Base-by-base conservation (phyloP, 2,797 vertebrate species). In the Manis javanica region DNA sequence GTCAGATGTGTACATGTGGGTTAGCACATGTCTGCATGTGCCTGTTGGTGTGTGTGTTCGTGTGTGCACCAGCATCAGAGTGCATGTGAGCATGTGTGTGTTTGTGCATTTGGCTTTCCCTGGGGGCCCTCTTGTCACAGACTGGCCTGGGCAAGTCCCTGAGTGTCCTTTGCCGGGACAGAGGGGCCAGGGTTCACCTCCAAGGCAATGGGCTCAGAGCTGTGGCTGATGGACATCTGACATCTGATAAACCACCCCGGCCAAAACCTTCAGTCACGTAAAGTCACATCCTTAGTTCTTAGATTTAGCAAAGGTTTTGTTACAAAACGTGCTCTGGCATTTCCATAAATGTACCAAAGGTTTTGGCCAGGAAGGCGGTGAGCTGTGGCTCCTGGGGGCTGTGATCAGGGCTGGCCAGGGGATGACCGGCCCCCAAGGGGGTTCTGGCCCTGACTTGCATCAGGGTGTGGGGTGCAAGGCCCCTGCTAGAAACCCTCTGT, bases 171-270 rank as follows among this genome's bases (percentile, higher is more conserved):
- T 63, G 57, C 3, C 0, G 6, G 68, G 72, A 31, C 72, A 29
- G 66, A 23, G 64, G 68, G 42, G 42, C 4, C 0, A 2, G 1
- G 72, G 37, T 75, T 98, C 97, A 94, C 96, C 97, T 78, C 39
- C 72, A 5, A 15, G 93, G 96, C 75, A 12, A 97, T 96, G 96
- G 84, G 79, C 89, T 59, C 18, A 10, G 2, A 77, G 95, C 95
- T 79, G 1, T 23, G 1, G 77, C 83, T 87, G 95, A 63, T 95
- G 87, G 98, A 96, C 82, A 92, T 95, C 7, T 72, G 97, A 98
- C 98, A 98, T 79, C 94, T 3, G 97, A 98, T 94, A 77, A 91
- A 90, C 23, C 14, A 81, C 95, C 98, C 96, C 85, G 94, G 42
- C 94, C 57, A 1, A 96, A 93, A 75, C 39, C 91, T 96, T 97